Base-by-base conservation (phyloP, 2,113 vertebrate species). In the Scolopax mira region DNA sequence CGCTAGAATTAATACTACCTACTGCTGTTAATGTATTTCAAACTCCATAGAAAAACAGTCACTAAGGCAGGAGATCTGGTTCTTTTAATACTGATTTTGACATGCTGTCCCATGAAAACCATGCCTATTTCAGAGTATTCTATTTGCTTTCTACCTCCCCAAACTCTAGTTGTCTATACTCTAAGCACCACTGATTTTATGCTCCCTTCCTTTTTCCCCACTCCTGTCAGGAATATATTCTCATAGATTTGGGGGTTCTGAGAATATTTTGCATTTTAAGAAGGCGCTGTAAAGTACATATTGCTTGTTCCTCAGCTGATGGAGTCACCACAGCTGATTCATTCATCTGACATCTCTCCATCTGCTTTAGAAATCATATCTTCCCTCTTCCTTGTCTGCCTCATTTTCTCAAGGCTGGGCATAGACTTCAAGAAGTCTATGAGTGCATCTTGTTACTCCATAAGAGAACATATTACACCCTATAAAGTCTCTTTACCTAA, bases 201-300 rank as follows among this genome's bases (percentile, higher is more conserved):
- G 3, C 6, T 90, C n/a, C 44, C 25, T 79, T 95, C 33, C 6
- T 15, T 80, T 62, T 64, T 60, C 18, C 33, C n/a, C 27, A 28
- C 6, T 33, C 18, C 55, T 5, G 1, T 51, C 23, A 88, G 48
- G 27, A 88, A 73, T 52, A 55, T 33, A 39, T 37, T 91, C 66
- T 62, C 13, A 49, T 7, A 57, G 12, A 72, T 65, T 81, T n/a
- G 5, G 12, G 2, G 4, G 15, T 9, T 62, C 57, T 77, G 19
- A 91, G 35, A 77, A 51, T 44, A 90, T 73, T 88, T 90, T 74
- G 8, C 55, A 74, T 90, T 95, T 93, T 66, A 80, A 94, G 44
- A 85, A 77, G 35, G 65, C 55, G 12, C 33, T 71, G 24, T 73
- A 71, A 89, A 54, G 14, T 42, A 55, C 18, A 16, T 35, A 42